phyloP scores from a whole-genome alignment of 2,113 vertebrate species.

The Pachyramphus minor region DNA sequence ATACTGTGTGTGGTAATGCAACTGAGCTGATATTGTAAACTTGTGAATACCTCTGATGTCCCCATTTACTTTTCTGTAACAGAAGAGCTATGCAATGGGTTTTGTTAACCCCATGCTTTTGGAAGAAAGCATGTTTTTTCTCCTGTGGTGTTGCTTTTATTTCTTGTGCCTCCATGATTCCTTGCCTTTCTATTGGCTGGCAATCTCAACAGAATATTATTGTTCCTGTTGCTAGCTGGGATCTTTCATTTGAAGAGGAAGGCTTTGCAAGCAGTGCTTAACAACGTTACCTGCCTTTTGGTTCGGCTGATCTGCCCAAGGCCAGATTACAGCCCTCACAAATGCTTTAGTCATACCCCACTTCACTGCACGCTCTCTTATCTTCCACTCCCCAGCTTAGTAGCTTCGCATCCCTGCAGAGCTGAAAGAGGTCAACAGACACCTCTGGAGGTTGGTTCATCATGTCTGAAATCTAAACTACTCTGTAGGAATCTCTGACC shows the following conservation, averaged over 20 bases:
- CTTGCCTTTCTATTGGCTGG: not conserved
- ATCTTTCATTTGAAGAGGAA: not conserved
- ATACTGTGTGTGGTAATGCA: not conserved
- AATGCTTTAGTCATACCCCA: not conserved
- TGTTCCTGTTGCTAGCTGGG: not conserved
- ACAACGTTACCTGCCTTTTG: not conserved
- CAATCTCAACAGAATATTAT: not conserved
- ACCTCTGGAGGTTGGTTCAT: not conserved
- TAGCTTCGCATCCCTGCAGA: not conserved
- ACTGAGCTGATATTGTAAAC: not conserved
- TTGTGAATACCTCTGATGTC: not conserved
- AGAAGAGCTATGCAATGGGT: not conserved
- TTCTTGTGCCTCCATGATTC: not conserved
- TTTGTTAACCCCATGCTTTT: not conserved
- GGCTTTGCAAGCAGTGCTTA: not conserved
- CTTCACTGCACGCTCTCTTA: not conserved
- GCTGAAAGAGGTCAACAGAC: not conserved
- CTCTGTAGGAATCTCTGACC: not conserved
- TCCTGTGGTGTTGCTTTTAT: not conserved
- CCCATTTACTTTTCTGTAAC: not conserved
- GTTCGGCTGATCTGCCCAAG: not conserved
- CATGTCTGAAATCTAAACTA: not conserved
- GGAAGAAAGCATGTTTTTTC: not conserved
- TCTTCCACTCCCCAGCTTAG: not conserved
- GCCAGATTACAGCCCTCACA: not conserved